Evolutionary conservation across 2,888 invertebrate species (phyloP).

Genomic region (Hololepta plana): DNA sequence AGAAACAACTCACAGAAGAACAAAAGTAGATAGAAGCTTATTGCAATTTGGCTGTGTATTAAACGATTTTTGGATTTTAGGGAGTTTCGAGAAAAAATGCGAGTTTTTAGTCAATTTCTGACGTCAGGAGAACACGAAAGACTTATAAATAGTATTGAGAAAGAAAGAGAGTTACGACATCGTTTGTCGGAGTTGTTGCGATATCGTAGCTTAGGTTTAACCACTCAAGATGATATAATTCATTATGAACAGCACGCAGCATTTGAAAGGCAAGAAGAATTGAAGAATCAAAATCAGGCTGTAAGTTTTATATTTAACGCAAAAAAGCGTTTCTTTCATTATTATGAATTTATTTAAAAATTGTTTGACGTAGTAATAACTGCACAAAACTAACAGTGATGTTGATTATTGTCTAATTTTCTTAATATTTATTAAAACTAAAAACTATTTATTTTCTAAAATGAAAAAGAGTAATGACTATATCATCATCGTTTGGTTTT

Average conservation of each 20-base stretch:
- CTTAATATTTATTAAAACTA: not conserved
- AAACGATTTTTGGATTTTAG: slow-evolving; percentile 24
- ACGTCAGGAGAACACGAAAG: slow-evolving; percentile 71
- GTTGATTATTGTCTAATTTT: slow-evolving; percentile 5
- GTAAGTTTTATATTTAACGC: slow-evolving; percentile 30
- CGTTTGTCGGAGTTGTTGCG: slow-evolving; percentile 68
- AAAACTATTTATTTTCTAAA: not conserved
- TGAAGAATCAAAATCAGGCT: slow-evolving; percentile 46
- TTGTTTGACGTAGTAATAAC: slow-evolving; percentile 3
- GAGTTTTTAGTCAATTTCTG: slow-evolving; percentile 76
- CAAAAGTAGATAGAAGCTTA: slow-evolving; percentile 40
- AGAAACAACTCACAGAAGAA: slow-evolving; percentile 46
- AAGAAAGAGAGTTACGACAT: slow-evolving; percentile 69
- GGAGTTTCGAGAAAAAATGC: slow-evolving; percentile 66
- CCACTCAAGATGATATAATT: slow-evolving; percentile 65
- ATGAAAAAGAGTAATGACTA: slow-evolving; percentile 6
- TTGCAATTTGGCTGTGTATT: too few relatives aligned
- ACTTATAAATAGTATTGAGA: slow-evolving; percentile 57
- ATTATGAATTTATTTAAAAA: slow-evolving; percentile 2
- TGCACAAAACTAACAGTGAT: slow-evolving; percentile 16
- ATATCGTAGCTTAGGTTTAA: slow-evolving; percentile 73
- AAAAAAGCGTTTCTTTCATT: not conserved
- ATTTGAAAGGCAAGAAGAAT: slow-evolving; percentile 36
- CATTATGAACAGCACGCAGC: slow-evolving; percentile 71
- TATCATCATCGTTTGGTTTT: slow-evolving; percentile 31